Evolutionary conservation across 2,888 invertebrate species (phyloP).

Genomic region (Oegoconia quadripuncta): DNA sequence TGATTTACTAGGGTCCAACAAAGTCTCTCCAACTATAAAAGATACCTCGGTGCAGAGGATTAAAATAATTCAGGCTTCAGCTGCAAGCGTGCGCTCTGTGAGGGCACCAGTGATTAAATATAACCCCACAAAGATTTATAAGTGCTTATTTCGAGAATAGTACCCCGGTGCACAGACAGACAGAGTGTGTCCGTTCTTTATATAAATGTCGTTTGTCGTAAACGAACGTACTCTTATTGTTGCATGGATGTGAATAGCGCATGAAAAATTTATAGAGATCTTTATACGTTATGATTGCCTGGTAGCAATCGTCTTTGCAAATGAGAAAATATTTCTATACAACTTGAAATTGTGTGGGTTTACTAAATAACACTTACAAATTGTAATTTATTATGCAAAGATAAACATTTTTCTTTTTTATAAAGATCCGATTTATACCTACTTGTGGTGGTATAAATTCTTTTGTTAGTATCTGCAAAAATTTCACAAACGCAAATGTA

Average conservation of each 20-base stretch:
- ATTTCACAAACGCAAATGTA: too few relatives aligned
- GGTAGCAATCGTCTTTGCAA: conserved; percentile 1
- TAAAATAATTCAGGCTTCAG: conserved; percentile 67
- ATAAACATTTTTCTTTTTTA: too few relatives aligned
- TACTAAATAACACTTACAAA: too few relatives aligned
- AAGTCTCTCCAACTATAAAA: conserved; percentile 56
- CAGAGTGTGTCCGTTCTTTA: conserved; percentile 49
- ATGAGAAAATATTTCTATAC: background rate
- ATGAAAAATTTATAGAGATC: conserved; percentile 50
- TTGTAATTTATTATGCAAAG: too few relatives aligned
- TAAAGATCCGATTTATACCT: too few relatives aligned
- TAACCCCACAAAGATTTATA: conserved; percentile 70
- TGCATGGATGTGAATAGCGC: conserved; percentile 45
- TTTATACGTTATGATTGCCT: conserved; percentile 23
- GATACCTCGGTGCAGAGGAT: conserved; percentile 54
- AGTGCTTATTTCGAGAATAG: conserved; percentile 64
- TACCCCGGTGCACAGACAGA: conserved; percentile 38
- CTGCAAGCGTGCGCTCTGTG: conserved; percentile 64
- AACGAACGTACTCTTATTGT: conserved; percentile 60
- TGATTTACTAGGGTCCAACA: conserved; percentile 68
- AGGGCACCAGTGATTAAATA: conserved; percentile 70
- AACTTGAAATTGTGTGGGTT: background rate
- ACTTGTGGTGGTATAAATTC: too few relatives aligned
- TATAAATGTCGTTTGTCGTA: conserved; percentile 65
- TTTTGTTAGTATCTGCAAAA: too few relatives aligned